Evolutionary conservation across 2,797 vertebrate species (phyloP).

Genomic region (Morus bassanus): DNA sequence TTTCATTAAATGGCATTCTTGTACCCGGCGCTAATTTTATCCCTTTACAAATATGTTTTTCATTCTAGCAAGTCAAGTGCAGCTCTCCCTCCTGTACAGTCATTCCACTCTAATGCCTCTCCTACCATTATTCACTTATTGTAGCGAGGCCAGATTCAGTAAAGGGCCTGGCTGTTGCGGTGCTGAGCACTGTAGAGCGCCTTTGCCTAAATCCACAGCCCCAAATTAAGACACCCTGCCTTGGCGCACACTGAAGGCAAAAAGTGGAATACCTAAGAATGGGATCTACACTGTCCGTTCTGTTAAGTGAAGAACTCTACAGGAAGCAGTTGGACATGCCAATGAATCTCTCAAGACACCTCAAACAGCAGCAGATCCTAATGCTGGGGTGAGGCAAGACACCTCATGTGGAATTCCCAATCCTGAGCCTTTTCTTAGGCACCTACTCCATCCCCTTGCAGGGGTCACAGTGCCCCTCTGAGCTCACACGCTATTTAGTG

Average conservation of each 20-base stretch:
- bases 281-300: not conserved
- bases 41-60: conserved; percentile 41
- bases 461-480: fast-evolving
- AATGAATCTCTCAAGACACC: not conserved
- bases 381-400: not conserved
- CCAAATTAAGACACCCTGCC: not conserved
- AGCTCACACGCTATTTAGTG: not conserved
- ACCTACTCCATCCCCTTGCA: not conserved
- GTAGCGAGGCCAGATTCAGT: not conserved
- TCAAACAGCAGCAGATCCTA: not conserved
- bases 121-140: not conserved
- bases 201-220: not conserved
- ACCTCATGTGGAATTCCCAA: not conserved
- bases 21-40: conserved; percentile 18
- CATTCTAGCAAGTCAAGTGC: not conserved
- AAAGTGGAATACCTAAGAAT: not conserved
- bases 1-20: conserved; percentile 17
- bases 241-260: not conserved
- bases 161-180: not conserved
- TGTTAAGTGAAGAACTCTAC: not conserved
- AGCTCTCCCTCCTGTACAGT: conserved; percentile 6
- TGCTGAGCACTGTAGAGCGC: not conserved
- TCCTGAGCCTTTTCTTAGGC: not conserved
- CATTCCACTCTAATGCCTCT: conserved; percentile 16
- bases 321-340: not conserved